Base-by-base conservation (phyloP, 2,797 vertebrate species). In the Steatocranus sp. region DNA sequence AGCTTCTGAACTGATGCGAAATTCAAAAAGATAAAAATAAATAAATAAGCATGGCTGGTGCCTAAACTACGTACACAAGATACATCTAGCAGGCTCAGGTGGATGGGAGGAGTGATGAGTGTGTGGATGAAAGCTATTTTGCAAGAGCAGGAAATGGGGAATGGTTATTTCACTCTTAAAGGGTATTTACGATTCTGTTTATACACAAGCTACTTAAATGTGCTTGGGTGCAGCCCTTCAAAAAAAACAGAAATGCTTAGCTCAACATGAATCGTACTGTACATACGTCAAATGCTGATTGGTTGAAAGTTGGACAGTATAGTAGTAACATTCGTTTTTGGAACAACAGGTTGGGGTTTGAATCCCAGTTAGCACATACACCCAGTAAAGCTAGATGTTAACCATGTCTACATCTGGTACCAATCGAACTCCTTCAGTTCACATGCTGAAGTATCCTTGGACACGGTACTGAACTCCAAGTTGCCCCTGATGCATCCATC, bases 1-100 rank as follows among this genome's bases (percentile, higher is more conserved):
- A 78, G 86, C 89, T 88, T 91, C 87, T 88, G 83, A 91, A 90
- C 80, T 75, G 79, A 88, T 82, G 78, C 73, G 63, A 78, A 89
- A 61, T 83, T 56, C 46, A 36, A 58, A 76, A 36, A 75, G 61
- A 77, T 77, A 74, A 66, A 84, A 81, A 20, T 46, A 70, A 70
- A 70, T 46, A 70, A 70, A 70, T 70, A 46, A 27, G 20, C 66
- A 27, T 34, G 79, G 48, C 49, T 56, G 76, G 75, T 84, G 56
- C 54, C 58, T 75, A n/a, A 84, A 9, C n/a, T 1, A 11, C 49
- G 58, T 6, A 2, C 53, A 53, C 50, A 27, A 12, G 63, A 34
- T 30, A 10, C 76, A 73, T 43, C 23, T 30, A 27, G 66, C 66
- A 30, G 66, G 15, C 18, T 78, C 70, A 83, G 78, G 76, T 80